Percentiles rank a stretch among this genome's conserved stretches.
Evolutionary conservation across 2,113 vertebrate genomes (phyloP).

Genomic region (human): GRCh38 chr5:159014001-159014500

Average conservation of each 20-base stretch:
- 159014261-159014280: not conserved
- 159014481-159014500: too few species aligned
- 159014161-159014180: not conserved
- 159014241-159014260: not conserved
- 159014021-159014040: not conserved
- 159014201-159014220: slow-evolving; percentile 34
- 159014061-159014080: not conserved
- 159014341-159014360: not conserved
- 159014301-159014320: slow-evolving; percentile 18
- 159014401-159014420: not conserved
- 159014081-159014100: not conserved
- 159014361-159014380: slow-evolving; percentile 17
- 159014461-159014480: not conserved
- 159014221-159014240: not conserved
- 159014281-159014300: not conserved
- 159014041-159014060: not conserved
- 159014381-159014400: not conserved
- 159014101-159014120: slow-evolving; percentile 13
- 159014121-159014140: not conserved
- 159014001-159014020: not conserved
- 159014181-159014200: not conserved
- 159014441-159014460: not conserved
- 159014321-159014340: not conserved
- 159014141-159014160: not conserved
- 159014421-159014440: not conserved